Evolutionary conservation across 1,140 invertebrate genomes (phyloP), one percentile per base, ranked within the genome.

Genomic region (Carposina sasakii): DNA sequence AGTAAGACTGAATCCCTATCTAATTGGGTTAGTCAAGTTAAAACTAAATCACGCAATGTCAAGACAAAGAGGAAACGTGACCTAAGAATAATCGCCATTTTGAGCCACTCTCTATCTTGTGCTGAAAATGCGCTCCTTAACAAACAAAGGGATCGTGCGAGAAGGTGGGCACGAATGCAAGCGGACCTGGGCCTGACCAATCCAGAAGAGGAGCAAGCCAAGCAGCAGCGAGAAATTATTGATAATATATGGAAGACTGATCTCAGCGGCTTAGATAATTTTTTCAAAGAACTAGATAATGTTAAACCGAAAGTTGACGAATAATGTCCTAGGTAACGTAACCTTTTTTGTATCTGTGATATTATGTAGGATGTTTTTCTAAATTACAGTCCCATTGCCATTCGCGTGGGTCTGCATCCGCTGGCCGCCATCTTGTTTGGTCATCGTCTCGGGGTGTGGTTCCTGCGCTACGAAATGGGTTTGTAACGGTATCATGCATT

Each of bases 371-470:
- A 78, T 78, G 67, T 83, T 83, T 74, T 83, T 81, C 77, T 83
- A 83, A 81, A 79, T 83, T 83, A 83, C 79, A 83, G 79, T 81
- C 79, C 79, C 77, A 83, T 83, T 83, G 79, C 79, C 76, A 81
- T 81, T 81, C 79, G 79, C 79, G 79, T 84, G 79, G 79, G 81
- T 75, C 77, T 81, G 77, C 76, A 76, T 78, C 76, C 67, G 67
- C 68, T 68, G 74, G 81, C 77, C 81, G 81, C 81, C 81, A 84
- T 84, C 76, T 84, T 84, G 76, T 76, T 68, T 68, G 79, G 72
- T 76, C 19, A 9, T 17, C 36, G 36, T 8, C 63, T 71, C 61
- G 70, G 69, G 73, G 67, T 75, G 72, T 57, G 75, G 68, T 63
- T 70, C 33, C 15, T n/a, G 70, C 70, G 49, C 74, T 67, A 70